Conservation (phyloP, 2,888 invertebrate species). For the Adineta ricciae region DNA sequence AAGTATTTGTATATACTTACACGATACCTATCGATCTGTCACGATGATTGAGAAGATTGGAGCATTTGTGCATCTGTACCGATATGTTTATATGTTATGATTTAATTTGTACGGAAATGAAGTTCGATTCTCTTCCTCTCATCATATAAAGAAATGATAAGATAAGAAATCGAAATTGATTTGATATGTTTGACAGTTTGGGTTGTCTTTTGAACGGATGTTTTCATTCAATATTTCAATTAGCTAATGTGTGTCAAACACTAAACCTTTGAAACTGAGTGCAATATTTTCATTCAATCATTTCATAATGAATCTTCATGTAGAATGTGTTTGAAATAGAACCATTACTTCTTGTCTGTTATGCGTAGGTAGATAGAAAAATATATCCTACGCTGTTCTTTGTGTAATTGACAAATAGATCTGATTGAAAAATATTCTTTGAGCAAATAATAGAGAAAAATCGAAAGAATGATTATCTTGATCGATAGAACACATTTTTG, state of each 20-base stretch:
- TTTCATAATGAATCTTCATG: too few species aligned
- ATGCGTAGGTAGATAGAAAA: not conserved
- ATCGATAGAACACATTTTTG: too few species aligned
- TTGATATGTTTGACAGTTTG: too few species aligned
- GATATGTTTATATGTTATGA: not conserved
- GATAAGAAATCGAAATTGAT: not conserved
- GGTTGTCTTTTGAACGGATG: not conserved
- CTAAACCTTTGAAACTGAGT: too few species aligned
- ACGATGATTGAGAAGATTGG: not conserved
- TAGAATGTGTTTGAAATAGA: not conserved
- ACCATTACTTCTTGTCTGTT: not conserved
- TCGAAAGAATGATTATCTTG: not conserved
- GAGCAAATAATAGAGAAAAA: not conserved
- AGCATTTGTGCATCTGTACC: not conserved
- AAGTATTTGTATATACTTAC: not conserved
- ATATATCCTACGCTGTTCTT: not conserved
- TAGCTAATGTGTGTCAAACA: too few species aligned
- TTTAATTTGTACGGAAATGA: not conserved
- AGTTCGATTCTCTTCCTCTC: not conserved
- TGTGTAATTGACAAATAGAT: not conserved
- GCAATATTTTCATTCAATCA: too few species aligned
- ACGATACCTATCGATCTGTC: not conserved
- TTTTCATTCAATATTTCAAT: too few species aligned
- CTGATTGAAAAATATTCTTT: not conserved
- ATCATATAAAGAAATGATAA: not conserved